These are phyloP conservation scores for Drosophila melanica DNA, from an alignment of 1,140 invertebrate species.

Conservation along the genomic window DNA sequence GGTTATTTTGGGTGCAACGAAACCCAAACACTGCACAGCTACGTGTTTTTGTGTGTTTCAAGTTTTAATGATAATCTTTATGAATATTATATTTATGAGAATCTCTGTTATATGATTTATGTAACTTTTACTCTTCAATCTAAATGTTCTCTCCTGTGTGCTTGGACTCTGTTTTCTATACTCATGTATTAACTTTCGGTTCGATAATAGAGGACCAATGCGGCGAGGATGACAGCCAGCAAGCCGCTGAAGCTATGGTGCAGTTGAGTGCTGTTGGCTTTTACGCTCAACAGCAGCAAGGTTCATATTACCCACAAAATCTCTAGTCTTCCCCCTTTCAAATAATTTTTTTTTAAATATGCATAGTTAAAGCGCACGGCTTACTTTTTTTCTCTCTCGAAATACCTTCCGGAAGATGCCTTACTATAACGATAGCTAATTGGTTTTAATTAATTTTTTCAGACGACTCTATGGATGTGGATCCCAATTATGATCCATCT, in stretches of 20 bases:
- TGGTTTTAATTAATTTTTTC: constrained; percentile 44
- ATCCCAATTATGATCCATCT: constrained; percentile 94
- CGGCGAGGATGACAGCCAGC: constrained; percentile 90
- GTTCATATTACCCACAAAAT: constrained; percentile 58
- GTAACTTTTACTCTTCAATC: constrained; percentile 23
- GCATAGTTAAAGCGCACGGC: constrained; percentile 10
- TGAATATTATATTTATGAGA: neutral
- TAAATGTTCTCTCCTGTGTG: constrained; percentile 41
- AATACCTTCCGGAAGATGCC: neutral
- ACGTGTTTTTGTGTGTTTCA: constrained; percentile 2
- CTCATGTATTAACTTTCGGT: constrained; percentile 38
- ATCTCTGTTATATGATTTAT: constrained; percentile 17
- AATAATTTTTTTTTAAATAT: constrained; percentile 2
- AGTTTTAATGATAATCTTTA: neutral
- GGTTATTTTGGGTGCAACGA: constrained; percentile 10
- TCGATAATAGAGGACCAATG: constrained; percentile 85
- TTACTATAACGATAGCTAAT: neutral
- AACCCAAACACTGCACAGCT: neutral
- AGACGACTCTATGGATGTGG: constrained; percentile 92
- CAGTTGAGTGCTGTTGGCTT: constrained; percentile 90
- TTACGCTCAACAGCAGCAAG: constrained; percentile 87
- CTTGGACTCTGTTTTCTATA: constrained; percentile 57
- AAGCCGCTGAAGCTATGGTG: constrained; percentile 93
- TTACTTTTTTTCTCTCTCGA: constrained; percentile 1
- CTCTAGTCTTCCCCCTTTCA: constrained; percentile 25